A percentile compares a stretch with the other conserved stretches of the same genome.
Evolutionary conservation across 2,113 vertebrate species (phyloP).

Genomic region (Erythrolamprus reginae): DNA sequence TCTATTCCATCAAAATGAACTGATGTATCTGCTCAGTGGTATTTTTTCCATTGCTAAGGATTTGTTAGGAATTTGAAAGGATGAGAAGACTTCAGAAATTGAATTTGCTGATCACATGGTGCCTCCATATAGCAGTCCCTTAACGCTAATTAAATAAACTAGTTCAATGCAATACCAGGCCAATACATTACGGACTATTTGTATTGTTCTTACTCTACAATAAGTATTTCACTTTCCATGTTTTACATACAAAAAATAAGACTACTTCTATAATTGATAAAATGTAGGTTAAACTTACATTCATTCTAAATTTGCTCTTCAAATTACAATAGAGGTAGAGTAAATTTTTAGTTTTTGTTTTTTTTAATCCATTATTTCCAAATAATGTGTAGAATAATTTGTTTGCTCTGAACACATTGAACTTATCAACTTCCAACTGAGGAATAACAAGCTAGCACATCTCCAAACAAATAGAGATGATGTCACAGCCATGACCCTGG

Average conservation of each 20-base stretch:
- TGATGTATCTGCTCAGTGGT: background rate
- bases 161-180: background rate
- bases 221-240: background rate
- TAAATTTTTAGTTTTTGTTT: background rate
- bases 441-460: background rate
- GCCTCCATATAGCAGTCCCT: background rate
- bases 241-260: background rate
- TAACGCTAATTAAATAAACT: background rate
- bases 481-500: background rate
- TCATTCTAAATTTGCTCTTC: background rate
- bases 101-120: background rate
- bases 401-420: background rate
- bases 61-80: background rate
- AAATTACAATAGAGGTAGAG: background rate
- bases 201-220: background rate
- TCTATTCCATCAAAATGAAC: background rate
- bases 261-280: background rate
- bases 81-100: background rate
- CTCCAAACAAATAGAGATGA: background rate
- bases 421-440: background rate
- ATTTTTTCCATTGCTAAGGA: background rate
- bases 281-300: background rate
- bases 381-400: background rate
- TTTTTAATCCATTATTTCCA: background rate
- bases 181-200: background rate